These are phyloP conservation scores for Drosophila equinoxialis DNA, from an alignment of 1,140 invertebrate species.

Conservation along the genomic window DNA sequence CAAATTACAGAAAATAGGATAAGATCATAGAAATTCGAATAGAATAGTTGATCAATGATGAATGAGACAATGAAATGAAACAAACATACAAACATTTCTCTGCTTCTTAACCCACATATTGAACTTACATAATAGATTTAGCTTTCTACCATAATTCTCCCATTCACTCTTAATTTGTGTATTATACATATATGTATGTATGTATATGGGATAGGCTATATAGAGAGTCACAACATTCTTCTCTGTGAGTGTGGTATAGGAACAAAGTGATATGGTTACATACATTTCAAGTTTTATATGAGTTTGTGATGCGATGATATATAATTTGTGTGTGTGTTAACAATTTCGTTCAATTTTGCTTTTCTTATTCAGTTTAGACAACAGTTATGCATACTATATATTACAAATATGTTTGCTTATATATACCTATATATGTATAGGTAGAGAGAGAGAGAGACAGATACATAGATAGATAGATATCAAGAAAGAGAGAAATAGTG, in stretches of 20 bases:
- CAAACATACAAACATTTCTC: not conserved
- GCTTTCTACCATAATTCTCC: not conserved
- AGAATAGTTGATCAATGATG: not conserved
- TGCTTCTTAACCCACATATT: not conserved
- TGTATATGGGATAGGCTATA: not conserved
- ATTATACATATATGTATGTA: too few species aligned
- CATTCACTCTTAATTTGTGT: not conserved
- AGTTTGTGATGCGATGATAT: not conserved
- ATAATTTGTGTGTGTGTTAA: conserved; percentile 14
- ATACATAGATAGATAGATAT: not conserved
- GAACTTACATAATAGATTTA: not conserved
- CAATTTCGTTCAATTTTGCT: conserved; percentile 13
- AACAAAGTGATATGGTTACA: not conserved
- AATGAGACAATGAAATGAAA: conserved; percentile 3
- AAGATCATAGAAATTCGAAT: not conserved
- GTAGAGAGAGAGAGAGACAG: conserved; percentile 6
- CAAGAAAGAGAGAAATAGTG: conserved; percentile 10
- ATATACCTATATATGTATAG: conserved; percentile 17
- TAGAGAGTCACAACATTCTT: not conserved
- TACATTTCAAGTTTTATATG: not conserved
- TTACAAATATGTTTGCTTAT: conserved; percentile 14
- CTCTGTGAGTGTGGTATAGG: not conserved
- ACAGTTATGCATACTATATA: conserved; percentile 57
- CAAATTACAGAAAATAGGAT: not conserved
- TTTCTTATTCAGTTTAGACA: conserved; percentile 35